phyloP scores from a whole-genome alignment of 1,140 invertebrate species.

The Lepidurus couesii region DNA sequence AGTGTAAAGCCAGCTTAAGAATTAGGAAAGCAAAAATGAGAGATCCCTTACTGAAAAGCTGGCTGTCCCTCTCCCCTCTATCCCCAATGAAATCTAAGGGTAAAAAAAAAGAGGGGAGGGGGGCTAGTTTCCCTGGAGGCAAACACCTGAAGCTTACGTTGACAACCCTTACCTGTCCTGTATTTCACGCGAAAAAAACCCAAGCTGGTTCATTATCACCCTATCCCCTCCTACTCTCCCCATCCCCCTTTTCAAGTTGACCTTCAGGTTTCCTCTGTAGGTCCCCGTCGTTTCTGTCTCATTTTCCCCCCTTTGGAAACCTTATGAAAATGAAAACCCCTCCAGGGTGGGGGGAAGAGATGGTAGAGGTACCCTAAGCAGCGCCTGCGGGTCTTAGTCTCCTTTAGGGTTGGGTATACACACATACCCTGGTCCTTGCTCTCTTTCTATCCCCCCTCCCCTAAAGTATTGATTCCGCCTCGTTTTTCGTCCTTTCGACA shows the following conservation, averaged over 20 bases:
- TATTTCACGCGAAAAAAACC: neutral
- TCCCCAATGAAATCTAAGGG: neutral
- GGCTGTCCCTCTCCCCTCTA: too few species aligned
- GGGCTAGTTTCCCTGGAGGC: neutral
- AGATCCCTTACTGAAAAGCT: too few species aligned
- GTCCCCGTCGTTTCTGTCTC: neutral
- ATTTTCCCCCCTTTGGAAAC: neutral
- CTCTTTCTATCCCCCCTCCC: constrained; percentile 6
- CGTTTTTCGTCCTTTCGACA: constrained; percentile 24
- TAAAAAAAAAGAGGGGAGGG: neutral
- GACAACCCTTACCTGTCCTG: neutral
- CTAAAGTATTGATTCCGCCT: constrained; percentile 5
- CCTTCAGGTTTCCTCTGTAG: neutral
- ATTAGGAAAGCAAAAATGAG: too few species aligned
- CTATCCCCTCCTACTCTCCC: neutral
- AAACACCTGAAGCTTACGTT: neutral
- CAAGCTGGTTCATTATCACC: neutral
- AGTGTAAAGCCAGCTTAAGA: too few species aligned
- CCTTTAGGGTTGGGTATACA: neutral
- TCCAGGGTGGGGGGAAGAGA: neutral
- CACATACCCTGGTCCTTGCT: neutral
- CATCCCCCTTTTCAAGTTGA: neutral
- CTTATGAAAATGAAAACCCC: constrained; percentile 1
- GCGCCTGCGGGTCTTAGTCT: constrained; percentile 13
- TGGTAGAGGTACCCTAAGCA: neutral